Evolutionary conservation across 1,140 invertebrate species (phyloP).

Genomic region (Drosophila paulistorum): DNA sequence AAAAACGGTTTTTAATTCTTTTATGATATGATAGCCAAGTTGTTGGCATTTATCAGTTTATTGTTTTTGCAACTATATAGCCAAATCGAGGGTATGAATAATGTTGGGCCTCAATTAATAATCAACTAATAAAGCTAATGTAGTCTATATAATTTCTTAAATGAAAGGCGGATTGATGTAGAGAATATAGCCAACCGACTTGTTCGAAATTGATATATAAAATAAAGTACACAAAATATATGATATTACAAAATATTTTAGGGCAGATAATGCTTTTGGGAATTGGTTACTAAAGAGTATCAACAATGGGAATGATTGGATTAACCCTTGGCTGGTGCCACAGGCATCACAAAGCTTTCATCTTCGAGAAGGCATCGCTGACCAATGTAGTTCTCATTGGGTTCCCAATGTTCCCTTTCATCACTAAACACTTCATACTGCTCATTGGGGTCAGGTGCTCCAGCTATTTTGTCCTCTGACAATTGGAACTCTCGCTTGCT

Average conservation of each 20-base stretch:
- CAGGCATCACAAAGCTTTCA: constrained; percentile 69
- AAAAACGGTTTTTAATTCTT: not conserved
- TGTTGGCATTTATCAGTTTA: not conserved
- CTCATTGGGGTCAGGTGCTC: constrained; percentile 32
- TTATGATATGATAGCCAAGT: constrained; percentile 2
- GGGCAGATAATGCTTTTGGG: not conserved
- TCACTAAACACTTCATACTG: constrained; percentile 52
- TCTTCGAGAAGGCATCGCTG: constrained; percentile 76
- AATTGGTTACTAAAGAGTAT: not conserved
- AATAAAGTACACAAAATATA: not conserved
- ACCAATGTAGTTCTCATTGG: constrained; percentile 72
- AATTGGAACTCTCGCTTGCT: constrained; percentile 56
- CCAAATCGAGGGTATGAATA: not conserved
- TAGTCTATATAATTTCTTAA: not conserved
- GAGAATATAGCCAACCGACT: not conserved
- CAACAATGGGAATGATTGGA: constrained; percentile 11
- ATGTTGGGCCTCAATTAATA: not conserved
- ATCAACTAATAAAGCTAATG: constrained; percentile 5
- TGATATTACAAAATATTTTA: not conserved
- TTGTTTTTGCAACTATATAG: not conserved
- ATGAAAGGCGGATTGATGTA: not conserved
- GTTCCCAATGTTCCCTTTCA: constrained; percentile 74
- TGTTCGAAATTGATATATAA: not conserved
- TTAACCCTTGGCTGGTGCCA: constrained; percentile 65
- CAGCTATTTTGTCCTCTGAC: constrained; percentile 36